phyloP scores from a whole-genome alignment of 23 tunicate species.

The Halocynthia aurantium region DNA sequence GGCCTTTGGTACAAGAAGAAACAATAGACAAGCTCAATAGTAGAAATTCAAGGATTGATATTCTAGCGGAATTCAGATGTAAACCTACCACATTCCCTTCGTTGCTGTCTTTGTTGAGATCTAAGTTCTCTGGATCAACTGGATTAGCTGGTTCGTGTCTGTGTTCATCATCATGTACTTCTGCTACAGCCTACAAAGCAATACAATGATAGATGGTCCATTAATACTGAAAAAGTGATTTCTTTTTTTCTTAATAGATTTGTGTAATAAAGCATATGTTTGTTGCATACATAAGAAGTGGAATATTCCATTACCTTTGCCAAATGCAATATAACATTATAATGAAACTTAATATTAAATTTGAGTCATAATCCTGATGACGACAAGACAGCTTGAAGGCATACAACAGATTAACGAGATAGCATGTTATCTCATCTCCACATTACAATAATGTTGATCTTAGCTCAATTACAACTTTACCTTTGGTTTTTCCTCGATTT shows the following conservation, averaged over 20 bases:
- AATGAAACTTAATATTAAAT: no score
- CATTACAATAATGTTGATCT: neutral
- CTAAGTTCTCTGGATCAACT: slow-evolving; percentile 30
- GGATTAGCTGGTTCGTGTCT: slow-evolving; percentile 94
- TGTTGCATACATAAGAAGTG: neutral
- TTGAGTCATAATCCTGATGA: no score
- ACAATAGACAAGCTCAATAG: neutral
- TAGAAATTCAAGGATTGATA: no score
- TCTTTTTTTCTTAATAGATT: neutral
- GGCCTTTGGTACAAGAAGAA: neutral
- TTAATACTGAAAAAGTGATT: neutral
- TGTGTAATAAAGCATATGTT: neutral
- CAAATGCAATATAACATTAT: no score
- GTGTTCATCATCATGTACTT: slow-evolving; percentile 54
- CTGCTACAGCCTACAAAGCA: slow-evolving; percentile 31
- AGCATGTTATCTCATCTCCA: neutral
- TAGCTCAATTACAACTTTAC: neutral
- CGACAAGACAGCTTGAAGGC: no score
- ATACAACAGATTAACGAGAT: no score
- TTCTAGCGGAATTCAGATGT: neutral
- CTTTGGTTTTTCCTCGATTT: neutral
- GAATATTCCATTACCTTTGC: no score
- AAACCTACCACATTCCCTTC: slow-evolving; percentile 5
- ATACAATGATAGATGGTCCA: neutral
- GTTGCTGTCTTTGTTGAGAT: neutral